These are phyloP conservation scores for Chymomyza amoena DNA, from an alignment of 2,888 invertebrate species.

Conservation along the genomic window DNA sequence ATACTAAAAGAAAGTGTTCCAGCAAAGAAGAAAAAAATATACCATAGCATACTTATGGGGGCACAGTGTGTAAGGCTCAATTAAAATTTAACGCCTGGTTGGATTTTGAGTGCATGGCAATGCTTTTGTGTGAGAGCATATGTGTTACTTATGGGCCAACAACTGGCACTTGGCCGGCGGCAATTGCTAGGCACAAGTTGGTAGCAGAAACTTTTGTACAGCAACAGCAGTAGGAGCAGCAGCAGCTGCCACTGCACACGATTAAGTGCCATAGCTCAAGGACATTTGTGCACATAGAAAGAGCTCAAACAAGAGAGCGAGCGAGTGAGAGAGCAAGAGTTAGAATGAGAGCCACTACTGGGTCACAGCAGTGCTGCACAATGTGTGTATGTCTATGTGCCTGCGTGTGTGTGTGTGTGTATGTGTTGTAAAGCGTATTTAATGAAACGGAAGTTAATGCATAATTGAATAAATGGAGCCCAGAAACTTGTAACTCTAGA, in stretches of 20 bases:
- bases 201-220: slow-evolving; percentile 39
- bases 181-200: slow-evolving; percentile 52
- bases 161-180: slow-evolving; percentile 29
- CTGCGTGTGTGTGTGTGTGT: slow-evolving; percentile 26
- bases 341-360: not conserved
- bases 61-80: slow-evolving; percentile 57
- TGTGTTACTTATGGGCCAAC: slow-evolving; percentile 23
- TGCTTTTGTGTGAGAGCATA: slow-evolving; percentile 10
- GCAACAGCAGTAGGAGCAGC: no score
- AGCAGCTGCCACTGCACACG: slow-evolving; percentile 29
- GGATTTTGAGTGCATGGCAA: slow-evolving; percentile 47
- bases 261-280: slow-evolving; percentile 50
- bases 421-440: slow-evolving; percentile 47
- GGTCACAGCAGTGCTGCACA: not conserved
- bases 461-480: slow-evolving; percentile 60
- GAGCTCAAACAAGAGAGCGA: not conserved
- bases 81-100: slow-evolving; percentile 71
- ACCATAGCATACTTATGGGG: slow-evolving; percentile 52
- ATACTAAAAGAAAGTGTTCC: not conserved
- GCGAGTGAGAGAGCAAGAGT: not conserved
- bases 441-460: slow-evolving; percentile 69
- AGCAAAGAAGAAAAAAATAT: slow-evolving; percentile 32
- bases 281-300: slow-evolving; percentile 18
- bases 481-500: not conserved
- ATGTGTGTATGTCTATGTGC: not conserved